phyloP scores from a whole-genome alignment of 1,140 invertebrate species.

The Nilaparvata lugens region DNA sequence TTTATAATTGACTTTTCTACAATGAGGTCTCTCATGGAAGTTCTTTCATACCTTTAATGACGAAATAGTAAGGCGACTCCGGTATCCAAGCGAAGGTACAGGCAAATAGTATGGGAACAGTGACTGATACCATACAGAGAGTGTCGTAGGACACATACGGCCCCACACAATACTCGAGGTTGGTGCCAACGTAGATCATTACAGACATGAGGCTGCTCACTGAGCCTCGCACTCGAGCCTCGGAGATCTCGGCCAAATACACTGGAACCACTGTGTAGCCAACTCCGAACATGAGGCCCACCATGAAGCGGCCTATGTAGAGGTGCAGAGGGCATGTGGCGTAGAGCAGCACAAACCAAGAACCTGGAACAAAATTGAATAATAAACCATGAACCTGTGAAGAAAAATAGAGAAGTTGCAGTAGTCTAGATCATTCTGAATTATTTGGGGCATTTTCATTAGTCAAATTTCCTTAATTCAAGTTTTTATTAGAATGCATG shows the following conservation, averaged over 20 bases:
- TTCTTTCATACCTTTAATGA: conserved; percentile 40
- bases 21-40: conserved; percentile 32
- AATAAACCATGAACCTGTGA: too few species aligned
- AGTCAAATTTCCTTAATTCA: too few species aligned
- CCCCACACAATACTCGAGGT: conserved; percentile 64
- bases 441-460: too few species aligned
- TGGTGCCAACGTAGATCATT: conserved; percentile 62
- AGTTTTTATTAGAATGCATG: too few species aligned
- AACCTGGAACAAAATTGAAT: too few species aligned
- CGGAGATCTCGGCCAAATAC: conserved; percentile 72
- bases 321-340: conserved; percentile 60
- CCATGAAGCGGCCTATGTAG: conserved; percentile 16
- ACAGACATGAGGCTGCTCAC: conserved; percentile 67
- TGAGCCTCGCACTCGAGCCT: conserved; percentile 19
- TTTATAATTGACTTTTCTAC: too few species aligned
- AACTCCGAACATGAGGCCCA: conserved; percentile 60
- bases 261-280: conserved; percentile 70
- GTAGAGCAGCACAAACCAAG: conserved; percentile 40
- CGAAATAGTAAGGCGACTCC: conserved; percentile 66
- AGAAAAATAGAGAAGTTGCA: too few species aligned
- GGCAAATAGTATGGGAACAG: conserved; percentile 51
- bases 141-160: conserved; percentile 55
- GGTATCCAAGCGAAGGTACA: conserved; percentile 62
- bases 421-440: too few species aligned
- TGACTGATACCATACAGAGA: conserved; percentile 52